Base-by-base conservation (phyloP, 2,888 invertebrate species). In the Drosophila paranaensis region DNA sequence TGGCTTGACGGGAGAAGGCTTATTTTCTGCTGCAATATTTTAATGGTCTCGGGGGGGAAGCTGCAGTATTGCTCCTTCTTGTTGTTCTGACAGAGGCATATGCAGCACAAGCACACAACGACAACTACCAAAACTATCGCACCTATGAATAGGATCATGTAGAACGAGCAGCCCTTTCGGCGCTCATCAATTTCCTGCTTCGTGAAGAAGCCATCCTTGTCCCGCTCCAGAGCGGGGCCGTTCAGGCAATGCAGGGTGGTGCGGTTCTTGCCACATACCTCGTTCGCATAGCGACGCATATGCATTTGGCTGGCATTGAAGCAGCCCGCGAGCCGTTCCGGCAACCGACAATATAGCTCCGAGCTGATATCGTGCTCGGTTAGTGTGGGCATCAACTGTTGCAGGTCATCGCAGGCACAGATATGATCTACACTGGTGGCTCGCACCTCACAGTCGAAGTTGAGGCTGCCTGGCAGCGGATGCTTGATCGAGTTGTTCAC, bases 291-390 rank as follows among this genome's bases (percentile, higher is more conserved):
- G 40, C 91, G 90, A 6, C 90, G 82, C 6, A 90, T 79, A 70
- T 92, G 91, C 50, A 92, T 86, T 5, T 83, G 80, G 30, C 71
- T 88, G 4, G 88, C 84, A 58, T 93, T 93, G 35, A 93, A 91
- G 62, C 93, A 93, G 5, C 65, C 69, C 5, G 79, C 67, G 43
- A 92, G 58, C 1, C 79, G 78, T 16, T 85, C 67, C 39, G 84
- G 81, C 6, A 93, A 74, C 4, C 76, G 84, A 58, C 93, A 93
- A 58, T 92, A 91, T 11, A 87, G 82, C 69, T 92, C 91, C 3
- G 92, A 84, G 40, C 89, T 84, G n/a, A 92, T 67, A 72, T 93
- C 92, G 25, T 88, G 88, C 11, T 87, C 80, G 37, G 91, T 90
- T 5, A 92, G 71, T 1, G 74, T 66, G 4, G 87, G 71, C 42